Evolutionary conservation across 1,140 invertebrate species (phyloP), one percentile per base, ranked within the genome.

Genomic region (Zaprionus gabonicus): DNA sequence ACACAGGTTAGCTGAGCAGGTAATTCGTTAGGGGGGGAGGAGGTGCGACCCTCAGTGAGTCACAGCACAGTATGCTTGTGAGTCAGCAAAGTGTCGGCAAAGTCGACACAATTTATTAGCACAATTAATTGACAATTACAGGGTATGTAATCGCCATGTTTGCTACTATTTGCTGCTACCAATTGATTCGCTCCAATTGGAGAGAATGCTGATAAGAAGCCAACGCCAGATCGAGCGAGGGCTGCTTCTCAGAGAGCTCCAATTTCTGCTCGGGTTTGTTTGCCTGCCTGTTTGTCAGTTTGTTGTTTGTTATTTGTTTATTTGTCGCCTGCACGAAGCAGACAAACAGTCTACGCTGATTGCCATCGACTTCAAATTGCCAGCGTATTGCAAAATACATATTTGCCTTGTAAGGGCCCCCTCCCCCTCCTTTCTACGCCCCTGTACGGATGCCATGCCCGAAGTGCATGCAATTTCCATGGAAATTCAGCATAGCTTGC

Each of bases 261-360:
- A 23, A n/a, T 46, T 15, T 41, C 9, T 41, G 13, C 12, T 12
- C 38, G n/a, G n/a, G 34, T n/a, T 46, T 10, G 63, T 25, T 65
- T 57, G 28, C 17, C 38, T 31, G 27, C 34, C 41, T 67, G 31
- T 63, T 71, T 64, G 55, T 59, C 44, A 36, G 56, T 59, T 25
- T 34, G 56, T 58, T 65, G 27, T 44, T 56, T 56, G 64, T 49
- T 70, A 31, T 59, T 58, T 75, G 53, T 59, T 59, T 72, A 28
- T 51, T 72, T 51, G 17, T 12, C 49, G 38, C 38, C 60, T 75
- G 58, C 60, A 49, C 56, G 31, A 34, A 25, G 28, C 69, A 76
- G 62, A 76, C 69, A 76, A 76, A 76, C 34, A 66, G 56, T 66
- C 69, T 34, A 46, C 23, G 31, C 74, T 72, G 74, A 76, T 76